A percentile compares a stretch with the other conserved stretches of the same genome.
Evolutionary conservation across 2,888 invertebrate species (phyloP).

Genomic region (Cynaeus angustus): DNA sequence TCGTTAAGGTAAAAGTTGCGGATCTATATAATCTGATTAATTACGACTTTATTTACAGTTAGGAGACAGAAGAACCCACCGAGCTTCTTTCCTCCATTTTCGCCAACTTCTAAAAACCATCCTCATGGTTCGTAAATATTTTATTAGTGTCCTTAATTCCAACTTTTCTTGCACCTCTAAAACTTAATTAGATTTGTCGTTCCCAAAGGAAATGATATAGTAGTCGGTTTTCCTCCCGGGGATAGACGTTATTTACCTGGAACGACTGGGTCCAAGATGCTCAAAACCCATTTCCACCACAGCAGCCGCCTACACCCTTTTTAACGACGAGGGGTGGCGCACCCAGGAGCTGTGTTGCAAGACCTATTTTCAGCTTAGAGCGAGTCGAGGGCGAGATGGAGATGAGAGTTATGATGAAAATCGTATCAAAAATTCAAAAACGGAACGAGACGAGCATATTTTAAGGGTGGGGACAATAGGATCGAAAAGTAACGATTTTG

Average conservation of each 20-base stretch:
- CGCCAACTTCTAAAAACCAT: no score
- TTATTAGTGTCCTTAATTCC: background rate
- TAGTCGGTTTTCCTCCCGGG: constrained; percentile 1
- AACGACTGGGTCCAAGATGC: constrained; percentile 18
- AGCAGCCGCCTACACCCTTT: constrained; percentile 43
- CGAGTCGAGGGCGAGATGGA: background rate
- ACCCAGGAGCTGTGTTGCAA: constrained; percentile 37
- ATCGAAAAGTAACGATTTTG: no score
- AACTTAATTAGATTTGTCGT: constrained; percentile 27
- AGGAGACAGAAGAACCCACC: no score
- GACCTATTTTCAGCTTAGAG: constrained; percentile 24
- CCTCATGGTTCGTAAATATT: background rate
- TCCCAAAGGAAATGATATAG: constrained; percentile 1
- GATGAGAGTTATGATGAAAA: no score
- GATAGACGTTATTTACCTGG: constrained; percentile 11
- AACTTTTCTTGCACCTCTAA: constrained; percentile 1
- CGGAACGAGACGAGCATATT: no score
- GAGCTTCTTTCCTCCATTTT: no score
- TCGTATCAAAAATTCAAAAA: no score
- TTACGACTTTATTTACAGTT: no score
- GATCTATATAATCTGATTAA: no score
- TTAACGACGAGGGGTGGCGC: constrained; percentile 30
- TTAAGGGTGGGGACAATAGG: no score
- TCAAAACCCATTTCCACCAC: constrained; percentile 43
- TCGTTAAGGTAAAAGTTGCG: no score